Evolutionary conservation across 2,113 vertebrate species (phyloP).

Genomic region (Clarias magur): DNA sequence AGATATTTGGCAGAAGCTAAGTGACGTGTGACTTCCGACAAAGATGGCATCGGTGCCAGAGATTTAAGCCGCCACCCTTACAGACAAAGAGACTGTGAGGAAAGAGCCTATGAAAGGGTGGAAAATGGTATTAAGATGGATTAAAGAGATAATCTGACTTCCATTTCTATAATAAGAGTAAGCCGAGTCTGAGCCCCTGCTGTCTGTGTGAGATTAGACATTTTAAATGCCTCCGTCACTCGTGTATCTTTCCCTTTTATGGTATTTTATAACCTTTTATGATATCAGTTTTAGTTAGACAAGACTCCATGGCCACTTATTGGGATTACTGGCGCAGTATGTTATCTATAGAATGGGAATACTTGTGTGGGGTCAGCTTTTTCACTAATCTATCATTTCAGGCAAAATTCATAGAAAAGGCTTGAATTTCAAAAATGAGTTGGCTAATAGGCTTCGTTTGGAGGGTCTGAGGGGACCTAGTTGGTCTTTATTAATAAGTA

Average conservation of each 20-base stretch:
- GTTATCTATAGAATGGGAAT: background rate
- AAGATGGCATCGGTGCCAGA: slow-evolving; percentile 21
- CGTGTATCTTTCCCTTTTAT: background rate
- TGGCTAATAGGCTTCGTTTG: background rate
- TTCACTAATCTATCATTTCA: background rate
- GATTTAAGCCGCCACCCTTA: background rate
- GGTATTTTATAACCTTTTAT: slow-evolving; percentile 3
- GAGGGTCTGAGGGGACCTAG: background rate
- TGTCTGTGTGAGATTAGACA: slow-evolving; percentile 33
- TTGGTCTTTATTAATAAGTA: background rate
- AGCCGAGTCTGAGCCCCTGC: slow-evolving; percentile 22
- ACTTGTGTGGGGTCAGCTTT: background rate
- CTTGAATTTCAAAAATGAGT: background rate
- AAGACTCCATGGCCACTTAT: slow-evolving; percentile 3
- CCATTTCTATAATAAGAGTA: slow-evolving; percentile 31
- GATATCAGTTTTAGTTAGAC: background rate
- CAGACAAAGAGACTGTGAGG: slow-evolving; percentile 17
- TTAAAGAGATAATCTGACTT: slow-evolving; percentile 36
- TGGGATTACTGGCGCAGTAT: background rate
- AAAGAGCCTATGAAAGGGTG: background rate
- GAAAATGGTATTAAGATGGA: slow-evolving; percentile 31
- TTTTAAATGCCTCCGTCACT: slow-evolving; percentile 27
- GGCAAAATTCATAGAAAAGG: background rate
- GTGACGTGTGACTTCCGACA: background rate
- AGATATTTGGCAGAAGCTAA: background rate